These are phyloP conservation scores for Peromyscus maniculatus DNA, from an alignment of 2,113 vertebrate species.

Conservation along the genomic window DNA sequence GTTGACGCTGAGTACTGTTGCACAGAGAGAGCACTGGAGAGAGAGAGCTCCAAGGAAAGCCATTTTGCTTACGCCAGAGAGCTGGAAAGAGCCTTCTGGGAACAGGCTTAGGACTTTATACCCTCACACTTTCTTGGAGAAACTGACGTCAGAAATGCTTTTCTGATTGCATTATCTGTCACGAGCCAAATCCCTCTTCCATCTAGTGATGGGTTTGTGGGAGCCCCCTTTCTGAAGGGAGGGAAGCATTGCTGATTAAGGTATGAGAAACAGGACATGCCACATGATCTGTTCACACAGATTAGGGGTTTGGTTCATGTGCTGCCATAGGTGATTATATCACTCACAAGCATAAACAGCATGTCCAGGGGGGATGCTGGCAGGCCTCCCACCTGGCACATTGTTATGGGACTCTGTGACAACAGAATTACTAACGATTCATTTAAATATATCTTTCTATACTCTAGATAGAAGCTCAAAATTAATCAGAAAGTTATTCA, in stretches of 20 bases:
- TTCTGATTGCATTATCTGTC: neutral
- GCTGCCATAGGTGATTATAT: neutral
- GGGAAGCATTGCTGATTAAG: neutral
- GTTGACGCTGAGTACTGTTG: neutral
- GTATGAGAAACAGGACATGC: neutral
- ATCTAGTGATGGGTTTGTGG: neutral
- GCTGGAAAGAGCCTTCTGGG: neutral
- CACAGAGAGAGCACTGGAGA: neutral
- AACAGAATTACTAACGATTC: neutral
- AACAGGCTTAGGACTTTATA: neutral
- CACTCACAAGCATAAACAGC: neutral
- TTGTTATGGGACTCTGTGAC: neutral
- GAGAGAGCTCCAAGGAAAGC: too few relatives aligned
- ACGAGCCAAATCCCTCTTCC: neutral
- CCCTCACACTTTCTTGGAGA: neutral
- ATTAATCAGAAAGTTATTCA: slow-evolving; percentile 11
- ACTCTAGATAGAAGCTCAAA: slow-evolving; percentile 14
- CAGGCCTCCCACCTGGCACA: neutral
- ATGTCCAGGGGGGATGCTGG: neutral
- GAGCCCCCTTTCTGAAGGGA: neutral
- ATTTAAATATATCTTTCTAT: slow-evolving; percentile 21
- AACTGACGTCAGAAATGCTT: neutral
- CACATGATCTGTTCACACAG: neutral
- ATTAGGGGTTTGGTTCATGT: neutral
- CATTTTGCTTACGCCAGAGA: neutral